phyloP scores from a whole-genome alignment of 2,888 invertebrate genomes.

The Pollenia labialis region DNA sequence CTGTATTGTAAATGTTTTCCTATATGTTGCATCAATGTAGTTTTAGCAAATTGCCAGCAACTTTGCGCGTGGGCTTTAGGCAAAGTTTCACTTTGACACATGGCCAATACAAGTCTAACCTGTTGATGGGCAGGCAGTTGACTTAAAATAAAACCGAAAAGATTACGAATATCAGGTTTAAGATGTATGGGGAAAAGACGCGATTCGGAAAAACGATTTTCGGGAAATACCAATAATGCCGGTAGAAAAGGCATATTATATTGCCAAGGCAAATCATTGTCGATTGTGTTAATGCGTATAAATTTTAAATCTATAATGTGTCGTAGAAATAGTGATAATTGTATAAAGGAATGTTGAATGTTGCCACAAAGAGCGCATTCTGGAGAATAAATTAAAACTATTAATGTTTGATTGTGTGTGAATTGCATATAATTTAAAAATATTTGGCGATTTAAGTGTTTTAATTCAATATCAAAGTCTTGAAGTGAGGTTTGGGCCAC shows the following conservation, averaged over 20 bases:
- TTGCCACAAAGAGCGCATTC: constrained; percentile 91
- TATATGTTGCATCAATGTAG: constrained; percentile 78
- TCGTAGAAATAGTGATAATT: constrained; percentile 78
- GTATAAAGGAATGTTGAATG: constrained; percentile 88
- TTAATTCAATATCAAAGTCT: constrained; percentile 64
- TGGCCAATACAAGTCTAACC: constrained; percentile 75
- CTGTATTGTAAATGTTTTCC: constrained; percentile 78
- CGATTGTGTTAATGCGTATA: constrained; percentile 91
- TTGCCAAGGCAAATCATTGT: constrained; percentile 93
- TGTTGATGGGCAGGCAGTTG: constrained; percentile 85
- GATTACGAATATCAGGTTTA: constrained; percentile 79
- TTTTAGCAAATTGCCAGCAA: constrained; percentile 79
- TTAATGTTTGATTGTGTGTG: constrained; percentile 86
- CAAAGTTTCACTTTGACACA: constrained; percentile 76
- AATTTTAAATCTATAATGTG: constrained; percentile 82
- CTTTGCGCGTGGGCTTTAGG: constrained; percentile 74
- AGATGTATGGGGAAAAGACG: constrained; percentile 87
- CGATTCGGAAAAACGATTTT: constrained; percentile 86
- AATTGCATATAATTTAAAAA: constrained; percentile 76
- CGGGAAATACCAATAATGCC: constrained; percentile 91
- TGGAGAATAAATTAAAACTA: constrained; percentile 91
- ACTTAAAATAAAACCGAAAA: constrained; percentile 89
- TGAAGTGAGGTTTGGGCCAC: background rate
- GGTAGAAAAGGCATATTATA: constrained; percentile 90
- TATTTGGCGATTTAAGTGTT: constrained; percentile 76